Base-by-base conservation (phyloP, 2,797 vertebrate species). In the Crocodylus rhombifer region DNA sequence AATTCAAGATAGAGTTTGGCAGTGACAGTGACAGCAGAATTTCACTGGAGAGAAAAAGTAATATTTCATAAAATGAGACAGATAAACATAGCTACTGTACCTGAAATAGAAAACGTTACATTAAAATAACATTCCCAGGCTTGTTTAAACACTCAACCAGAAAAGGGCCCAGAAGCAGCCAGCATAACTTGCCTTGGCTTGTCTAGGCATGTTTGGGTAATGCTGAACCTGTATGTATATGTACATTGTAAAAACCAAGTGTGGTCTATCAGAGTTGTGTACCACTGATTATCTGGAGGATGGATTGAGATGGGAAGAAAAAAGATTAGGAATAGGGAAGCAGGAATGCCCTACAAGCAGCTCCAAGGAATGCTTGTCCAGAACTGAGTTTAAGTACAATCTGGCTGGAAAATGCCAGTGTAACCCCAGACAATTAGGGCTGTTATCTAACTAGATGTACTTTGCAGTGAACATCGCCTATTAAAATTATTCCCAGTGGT, bases 41-140 rank as follows among this genome's bases (percentile, higher is more conserved):
- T 81, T 85, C 57, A 64, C 63, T 71, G 26, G 14, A n/a, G 60
- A n/a, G 36, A 67, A 83, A 51, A 65, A 55, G 28, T 78, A 83
- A 30, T 80, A 62, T 79, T 42, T 42, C 67, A 67, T 14, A 73
- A 26, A 73, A 73, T 51, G 42, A 51, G 42, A 51, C 10, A 51
- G 42, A 51, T 51, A 51, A 87, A 83, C 61, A 91, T 56, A 83
- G 80, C 80, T 79, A 62, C 75, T 83, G 84, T 83, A 75, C 75
- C 65, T 76, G 80, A 85, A 75, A 56, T 36, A 30, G 69, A 60
- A 33, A 62, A 63, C 13, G 56, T 17, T 28, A 33, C 65, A 15
- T 65, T 80, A 83, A 86, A 87, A 91, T 82, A 91, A 91, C 85
- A 91, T 87, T 91, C 90, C 56, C 61, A 87, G 84, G 60, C 67